Evolutionary conservation across 2,888 invertebrate genomes (phyloP), one percentile per base, ranked within the genome.

Genomic region (Philaethria dido): DNA sequence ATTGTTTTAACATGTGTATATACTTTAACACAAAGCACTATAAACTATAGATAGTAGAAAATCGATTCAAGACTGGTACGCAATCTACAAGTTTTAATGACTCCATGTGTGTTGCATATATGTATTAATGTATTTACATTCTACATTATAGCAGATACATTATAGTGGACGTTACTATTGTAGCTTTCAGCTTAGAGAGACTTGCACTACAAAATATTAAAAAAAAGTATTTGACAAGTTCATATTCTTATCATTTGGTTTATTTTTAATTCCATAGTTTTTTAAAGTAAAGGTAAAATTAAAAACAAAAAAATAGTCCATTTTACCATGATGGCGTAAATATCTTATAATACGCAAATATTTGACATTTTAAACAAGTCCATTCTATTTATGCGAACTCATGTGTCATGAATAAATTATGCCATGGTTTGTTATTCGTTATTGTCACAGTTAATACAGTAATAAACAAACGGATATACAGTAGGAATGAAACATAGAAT

Each of bases 301-400:
- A n/a, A n/a, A n/a, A n/a, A n/a, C n/a, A n/a, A n/a, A n/a, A n/a
- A n/a, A n/a, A n/a, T n/a, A n/a, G n/a, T n/a, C n/a, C n/a, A n/a
- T n/a, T n/a, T n/a, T 39, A 13, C 39, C 13, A 33, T 39, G 6
- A 39, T 13, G 3, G 39, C 6, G 33, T 8, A 11, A 16, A 52
- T 14, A 13, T 16, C 16, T 29, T 52, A 52, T 11, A 29, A 29
- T 22, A 57, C 9, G 39, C 13, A 39, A 22, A 57, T 22, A 20
- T 22, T 57, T 42, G 25, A 16, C 25, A 57, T 57, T 57, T 52
- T 25, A 42, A 16, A 42, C 22, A 57, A 57, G 22, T 22, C 22
- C 39, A 42, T 5, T n/a, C n/a, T 57, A 66, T 69, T 69, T 69
- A 69, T 66, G 63, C 60, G 69, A 54, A 44, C 16, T 60, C 39